A percentile compares a stretch with the other conserved stretches of the same genome.
Conservation (phyloP, 2,113 vertebrate species). For the Megaceryle torquata region DNA sequence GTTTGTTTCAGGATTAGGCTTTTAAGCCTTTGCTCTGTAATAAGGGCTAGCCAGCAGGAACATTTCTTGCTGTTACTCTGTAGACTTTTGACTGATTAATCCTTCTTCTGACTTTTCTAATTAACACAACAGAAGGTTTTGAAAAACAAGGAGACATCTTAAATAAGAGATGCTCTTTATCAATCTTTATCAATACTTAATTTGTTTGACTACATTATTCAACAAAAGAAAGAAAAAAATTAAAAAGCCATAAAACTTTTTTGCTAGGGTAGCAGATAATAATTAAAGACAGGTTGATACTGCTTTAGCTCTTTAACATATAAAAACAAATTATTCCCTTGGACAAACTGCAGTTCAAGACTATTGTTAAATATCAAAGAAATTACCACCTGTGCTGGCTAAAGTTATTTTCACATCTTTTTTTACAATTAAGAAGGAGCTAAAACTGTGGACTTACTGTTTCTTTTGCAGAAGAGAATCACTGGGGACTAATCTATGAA, state of each 20-base stretch:
- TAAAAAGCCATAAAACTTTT: neutral
- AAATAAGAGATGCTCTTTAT: neutral
- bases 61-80: neutral
- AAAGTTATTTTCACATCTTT: neutral
- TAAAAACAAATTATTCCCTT: neutral
- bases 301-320: neutral
- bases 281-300: neutral
- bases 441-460: neutral
- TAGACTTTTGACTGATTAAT: constrained; percentile 6
- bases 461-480: neutral
- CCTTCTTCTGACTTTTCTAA: constrained; percentile 20
- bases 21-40: constrained; percentile 23
- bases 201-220: neutral
- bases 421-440: neutral
- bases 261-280: neutral
- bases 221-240: neutral
- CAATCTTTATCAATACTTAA: neutral
- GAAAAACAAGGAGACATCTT: neutral
- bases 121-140: neutral
- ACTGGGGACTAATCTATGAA: neutral
- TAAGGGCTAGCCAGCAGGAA: neutral
- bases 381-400: neutral
- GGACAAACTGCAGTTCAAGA: neutral
- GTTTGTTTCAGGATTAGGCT: neutral
- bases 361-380: neutral